Percentiles rank a stretch among this genome's conserved stretches.
Conservation (phyloP, 2,113 vertebrate species). For the Laticauda colubrina region DNA sequence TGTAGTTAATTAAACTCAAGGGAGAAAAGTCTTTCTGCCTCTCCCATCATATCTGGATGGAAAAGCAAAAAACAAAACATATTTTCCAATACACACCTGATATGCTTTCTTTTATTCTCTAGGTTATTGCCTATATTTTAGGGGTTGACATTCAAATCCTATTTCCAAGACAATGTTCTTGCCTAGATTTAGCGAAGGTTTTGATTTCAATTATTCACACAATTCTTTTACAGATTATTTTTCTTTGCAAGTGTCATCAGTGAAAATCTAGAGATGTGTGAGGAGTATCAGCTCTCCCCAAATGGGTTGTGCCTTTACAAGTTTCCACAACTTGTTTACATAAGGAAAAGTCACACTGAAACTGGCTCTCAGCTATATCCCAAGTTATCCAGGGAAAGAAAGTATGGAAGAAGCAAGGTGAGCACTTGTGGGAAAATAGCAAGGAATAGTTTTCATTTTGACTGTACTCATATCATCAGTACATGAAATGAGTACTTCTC, state of each 20-base stretch:
- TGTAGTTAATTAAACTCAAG: neutral
- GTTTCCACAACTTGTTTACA: neutral
- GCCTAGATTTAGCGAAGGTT: neutral
- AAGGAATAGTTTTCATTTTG: neutral
- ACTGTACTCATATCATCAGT: neutral
- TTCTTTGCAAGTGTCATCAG: neutral
- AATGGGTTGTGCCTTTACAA: neutral
- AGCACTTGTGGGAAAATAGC: neutral
- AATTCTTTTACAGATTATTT: neutral
- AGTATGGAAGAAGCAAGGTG: neutral
- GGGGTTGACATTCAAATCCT: neutral
- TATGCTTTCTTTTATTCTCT: neutral
- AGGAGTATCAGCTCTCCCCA: neutral
- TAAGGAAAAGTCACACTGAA: neutral
- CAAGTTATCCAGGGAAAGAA: neutral
- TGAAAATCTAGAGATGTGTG: neutral
- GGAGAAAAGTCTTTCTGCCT: neutral
- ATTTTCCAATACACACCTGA: neutral
- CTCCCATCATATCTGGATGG: neutral
- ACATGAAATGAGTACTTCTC: neutral
- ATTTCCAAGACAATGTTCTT: neutral
- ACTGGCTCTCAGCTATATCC: neutral
- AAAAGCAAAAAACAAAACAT: neutral
- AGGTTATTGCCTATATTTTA: neutral
- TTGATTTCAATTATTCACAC: neutral